Evolutionary conservation across 2,113 vertebrate genomes (phyloP).

Genomic region (Agelaius phoeniceus): DNA sequence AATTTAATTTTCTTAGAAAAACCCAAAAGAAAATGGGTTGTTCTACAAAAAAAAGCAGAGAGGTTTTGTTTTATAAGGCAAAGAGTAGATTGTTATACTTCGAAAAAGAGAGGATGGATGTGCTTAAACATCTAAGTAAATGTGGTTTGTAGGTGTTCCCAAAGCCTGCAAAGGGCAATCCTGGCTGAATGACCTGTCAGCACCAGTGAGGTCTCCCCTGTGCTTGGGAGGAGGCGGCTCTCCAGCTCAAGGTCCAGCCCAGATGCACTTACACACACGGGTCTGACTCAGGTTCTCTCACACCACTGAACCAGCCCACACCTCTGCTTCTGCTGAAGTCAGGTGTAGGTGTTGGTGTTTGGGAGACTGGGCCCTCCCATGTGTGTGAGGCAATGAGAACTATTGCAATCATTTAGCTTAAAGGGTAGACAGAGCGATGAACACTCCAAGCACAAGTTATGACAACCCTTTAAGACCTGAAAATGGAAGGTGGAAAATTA

Average conservation of each 20-base stretch:
- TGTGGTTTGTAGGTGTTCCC: background rate
- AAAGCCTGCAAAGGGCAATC: background rate
- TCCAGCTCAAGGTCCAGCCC: background rate
- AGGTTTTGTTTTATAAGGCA: background rate
- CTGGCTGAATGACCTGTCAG: rapidly evolving
- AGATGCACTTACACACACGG: background rate
- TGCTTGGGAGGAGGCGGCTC: background rate
- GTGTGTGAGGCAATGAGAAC: background rate
- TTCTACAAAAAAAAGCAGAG: background rate
- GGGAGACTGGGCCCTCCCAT: background rate
- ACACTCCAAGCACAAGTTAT: background rate
- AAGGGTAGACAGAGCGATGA: background rate
- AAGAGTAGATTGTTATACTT: background rate
- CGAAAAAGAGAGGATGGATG: background rate
- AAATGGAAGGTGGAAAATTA: background rate
- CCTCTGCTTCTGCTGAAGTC: background rate
- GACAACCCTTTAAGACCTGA: background rate
- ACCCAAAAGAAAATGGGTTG: background rate
- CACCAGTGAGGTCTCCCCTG: background rate
- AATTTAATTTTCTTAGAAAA: background rate
- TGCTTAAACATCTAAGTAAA: background rate
- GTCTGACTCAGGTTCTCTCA: background rate
- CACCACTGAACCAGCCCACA: rapidly evolving
- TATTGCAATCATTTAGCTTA: background rate
- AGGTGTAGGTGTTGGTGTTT: rapidly evolving